Conservation (phyloP, 2,113 vertebrate genomes). For the Alosa alosa region DNA sequence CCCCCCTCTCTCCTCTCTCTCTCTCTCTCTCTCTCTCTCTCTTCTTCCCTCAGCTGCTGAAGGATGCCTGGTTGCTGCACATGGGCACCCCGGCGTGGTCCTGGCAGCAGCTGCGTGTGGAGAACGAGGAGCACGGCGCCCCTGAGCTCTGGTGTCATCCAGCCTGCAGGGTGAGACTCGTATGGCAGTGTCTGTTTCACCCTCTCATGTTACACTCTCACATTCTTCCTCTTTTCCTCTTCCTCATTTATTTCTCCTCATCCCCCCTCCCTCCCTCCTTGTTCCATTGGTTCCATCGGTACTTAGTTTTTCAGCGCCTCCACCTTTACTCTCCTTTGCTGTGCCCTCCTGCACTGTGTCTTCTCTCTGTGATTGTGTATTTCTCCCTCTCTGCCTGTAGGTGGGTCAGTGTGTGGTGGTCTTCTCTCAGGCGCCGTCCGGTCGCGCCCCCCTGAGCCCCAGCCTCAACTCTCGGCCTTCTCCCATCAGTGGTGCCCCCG, state of each 20-base stretch:
- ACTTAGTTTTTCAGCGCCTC: no score
- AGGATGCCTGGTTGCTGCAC: constrained; percentile 94
- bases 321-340: neutral
- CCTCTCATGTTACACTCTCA: neutral
- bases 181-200: neutral
- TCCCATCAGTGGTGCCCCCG: constrained; percentile 93
- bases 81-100: constrained; percentile 82
- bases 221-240: neutral
- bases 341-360: no score
- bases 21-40: constrained; percentile 25
- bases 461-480: constrained; percentile 96
- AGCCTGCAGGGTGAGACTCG: constrained; percentile 84
- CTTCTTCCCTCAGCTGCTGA: constrained; percentile 81
- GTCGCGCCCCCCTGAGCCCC: constrained; percentile 91
- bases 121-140: constrained; percentile 93
- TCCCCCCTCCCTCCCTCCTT: neutral
- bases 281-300: no score
- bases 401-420: constrained; percentile 97
- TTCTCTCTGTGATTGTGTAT: neutral
- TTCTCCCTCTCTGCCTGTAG: constrained; percentile 61
- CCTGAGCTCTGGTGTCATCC: constrained; percentile 97
- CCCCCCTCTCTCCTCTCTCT: neutral
- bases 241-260: neutral
- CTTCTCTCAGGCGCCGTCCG: constrained; percentile 96
- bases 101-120: constrained; percentile 94